A percentile compares a stretch with the other conserved stretches of the same genome.
Evolutionary conservation across 2,888 invertebrate genomes (phyloP).

Genomic region (Itoplectis maculator): DNA sequence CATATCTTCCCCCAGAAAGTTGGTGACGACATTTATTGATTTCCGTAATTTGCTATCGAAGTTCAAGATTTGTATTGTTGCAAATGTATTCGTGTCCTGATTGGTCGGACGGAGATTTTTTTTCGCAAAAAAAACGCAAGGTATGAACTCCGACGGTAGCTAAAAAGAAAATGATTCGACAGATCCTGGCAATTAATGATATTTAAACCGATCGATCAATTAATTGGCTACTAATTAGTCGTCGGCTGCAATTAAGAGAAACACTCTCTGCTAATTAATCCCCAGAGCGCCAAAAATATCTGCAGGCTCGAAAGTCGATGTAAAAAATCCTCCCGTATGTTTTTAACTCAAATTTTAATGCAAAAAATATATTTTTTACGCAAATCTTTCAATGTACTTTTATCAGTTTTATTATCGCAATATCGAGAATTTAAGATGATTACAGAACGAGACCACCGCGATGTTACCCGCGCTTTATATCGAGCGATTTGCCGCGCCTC

Average conservation of each 20-base stretch:
- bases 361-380: neutral
- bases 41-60: no score
- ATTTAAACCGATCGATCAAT: no score
- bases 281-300: neutral
- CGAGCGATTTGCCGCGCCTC: conserved; percentile 16
- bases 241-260: neutral
- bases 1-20: no score
- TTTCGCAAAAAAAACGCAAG: no score
- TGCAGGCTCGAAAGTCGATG: neutral
- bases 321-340: neutral
- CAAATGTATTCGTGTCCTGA: no score
- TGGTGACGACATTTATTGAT: no score
- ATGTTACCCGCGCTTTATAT: conserved; percentile 10
- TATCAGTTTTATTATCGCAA: neutral
- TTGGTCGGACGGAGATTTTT: no score
- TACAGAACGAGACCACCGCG: neutral
- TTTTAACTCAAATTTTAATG: neutral
- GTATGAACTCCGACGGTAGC: no score
- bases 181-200: no score
- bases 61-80: no score
- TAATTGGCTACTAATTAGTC: neutral
- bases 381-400: neutral
- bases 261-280: neutral
- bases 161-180: no score
- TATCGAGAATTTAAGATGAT: neutral